These are phyloP conservation scores for Drosophila mimica DNA, from an alignment of 2,888 invertebrate species.

Conservation along the genomic window DNA sequence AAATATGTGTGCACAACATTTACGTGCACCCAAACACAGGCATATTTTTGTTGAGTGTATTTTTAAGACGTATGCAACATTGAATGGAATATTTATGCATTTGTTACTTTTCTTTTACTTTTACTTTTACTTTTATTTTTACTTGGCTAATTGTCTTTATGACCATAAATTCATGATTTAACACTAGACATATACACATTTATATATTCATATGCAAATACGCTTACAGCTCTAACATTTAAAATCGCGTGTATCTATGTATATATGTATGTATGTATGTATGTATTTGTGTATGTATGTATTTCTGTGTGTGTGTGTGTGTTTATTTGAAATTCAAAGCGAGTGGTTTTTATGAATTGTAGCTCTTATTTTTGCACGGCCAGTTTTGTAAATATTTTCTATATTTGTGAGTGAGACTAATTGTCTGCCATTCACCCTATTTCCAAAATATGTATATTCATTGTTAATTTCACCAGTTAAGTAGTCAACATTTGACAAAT, in stretches of 20 bases:
- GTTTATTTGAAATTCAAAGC: background rate
- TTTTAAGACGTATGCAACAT: background rate
- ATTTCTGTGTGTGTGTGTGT: background rate
- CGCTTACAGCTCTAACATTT: slow-evolving; percentile 55
- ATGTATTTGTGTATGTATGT: slow-evolving; percentile 8
- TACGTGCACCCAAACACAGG: background rate
- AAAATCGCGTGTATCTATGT: slow-evolving; percentile 33
- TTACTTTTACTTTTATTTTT: slow-evolving; percentile 1
- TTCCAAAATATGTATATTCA: slow-evolving; percentile 10
- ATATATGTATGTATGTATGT: background rate
- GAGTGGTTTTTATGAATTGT: background rate
- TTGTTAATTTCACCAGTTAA: slow-evolving; percentile 21
- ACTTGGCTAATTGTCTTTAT: slow-evolving; percentile 48
- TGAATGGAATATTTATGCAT: slow-evolving; percentile 14
- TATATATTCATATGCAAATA: slow-evolving; percentile 25
- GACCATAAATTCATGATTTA: slow-evolving; percentile 52
- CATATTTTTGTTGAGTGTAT: background rate
- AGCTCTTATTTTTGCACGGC: background rate
- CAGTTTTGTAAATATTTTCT: background rate
- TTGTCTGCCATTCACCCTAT: slow-evolving; percentile 5
- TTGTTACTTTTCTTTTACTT: background rate
- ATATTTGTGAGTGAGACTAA: background rate
- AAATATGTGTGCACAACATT: background rate
- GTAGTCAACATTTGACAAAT: slow-evolving; percentile 14
- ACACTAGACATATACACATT: slow-evolving; percentile 44